Evolutionary conservation across 1,140 invertebrate genomes (phyloP).

Genomic region (Linepithema humile): DNA sequence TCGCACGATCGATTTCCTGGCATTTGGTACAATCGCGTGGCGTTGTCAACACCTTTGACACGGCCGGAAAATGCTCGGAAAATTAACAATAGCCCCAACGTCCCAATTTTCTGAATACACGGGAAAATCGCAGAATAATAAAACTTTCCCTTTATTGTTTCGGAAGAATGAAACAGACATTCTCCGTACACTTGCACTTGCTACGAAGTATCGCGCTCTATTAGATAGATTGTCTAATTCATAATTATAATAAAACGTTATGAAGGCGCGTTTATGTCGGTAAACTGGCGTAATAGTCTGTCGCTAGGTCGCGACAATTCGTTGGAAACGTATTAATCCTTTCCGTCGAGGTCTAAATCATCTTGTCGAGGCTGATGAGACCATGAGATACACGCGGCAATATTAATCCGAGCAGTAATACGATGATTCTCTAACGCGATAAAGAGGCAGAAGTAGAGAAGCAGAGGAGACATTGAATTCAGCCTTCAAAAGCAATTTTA

Average conservation of each 20-base stretch:
- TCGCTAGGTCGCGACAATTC: constrained; percentile 35
- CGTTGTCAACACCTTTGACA: constrained; percentile 37
- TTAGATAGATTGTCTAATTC: constrained; percentile 13
- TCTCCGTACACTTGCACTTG: background rate
- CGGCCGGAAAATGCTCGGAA: background rate
- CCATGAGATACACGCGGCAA: constrained; percentile 38
- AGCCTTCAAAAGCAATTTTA: constrained; percentile 6
- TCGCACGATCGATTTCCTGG: constrained; percentile 69
- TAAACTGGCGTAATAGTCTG: constrained; percentile 39
- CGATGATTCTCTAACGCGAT: background rate
- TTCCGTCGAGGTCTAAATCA: constrained; percentile 69
- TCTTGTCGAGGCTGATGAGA: constrained; percentile 67
- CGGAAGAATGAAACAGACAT: background rate
- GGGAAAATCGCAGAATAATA: background rate
- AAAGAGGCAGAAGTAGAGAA: background rate
- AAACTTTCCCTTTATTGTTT: background rate
- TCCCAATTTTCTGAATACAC: background rate
- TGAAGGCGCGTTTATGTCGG: background rate
- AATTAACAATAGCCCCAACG: background rate
- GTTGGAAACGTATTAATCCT: constrained; percentile 73
- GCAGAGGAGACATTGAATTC: background rate
- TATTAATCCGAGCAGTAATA: constrained; percentile 25
- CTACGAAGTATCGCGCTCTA: background rate
- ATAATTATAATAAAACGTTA: constrained; percentile 18
- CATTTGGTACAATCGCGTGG: background rate